Base-by-base conservation (phyloP, 2,797 vertebrate species). In the Platyrinchus mystaceus region DNA sequence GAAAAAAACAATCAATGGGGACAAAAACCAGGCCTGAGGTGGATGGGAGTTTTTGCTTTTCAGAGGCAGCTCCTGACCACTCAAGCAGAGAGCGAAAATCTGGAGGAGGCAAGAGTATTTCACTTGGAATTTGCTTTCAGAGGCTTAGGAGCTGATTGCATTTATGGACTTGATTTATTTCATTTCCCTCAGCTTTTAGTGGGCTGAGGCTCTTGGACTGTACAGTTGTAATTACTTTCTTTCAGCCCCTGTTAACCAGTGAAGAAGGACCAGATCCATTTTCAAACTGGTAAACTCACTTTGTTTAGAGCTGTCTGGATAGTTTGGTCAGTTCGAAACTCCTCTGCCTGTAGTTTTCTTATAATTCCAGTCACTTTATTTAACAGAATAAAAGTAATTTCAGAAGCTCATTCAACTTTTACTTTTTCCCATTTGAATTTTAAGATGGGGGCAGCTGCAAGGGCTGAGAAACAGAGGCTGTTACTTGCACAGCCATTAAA, bases 1-100 rank as follows among this genome's bases (percentile, higher is more conserved):
- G 60, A 28, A 0, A 36, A 74, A 50, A 39, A 32, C 2, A 2
- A 28, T 7, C 8, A 44, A 2, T 0, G 2, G 7, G 12, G 21
- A 22, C 24, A n/a, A 68, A 82, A 53, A 1, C 2, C 43, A 67
- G 8, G 14, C 17, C 41, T 47, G 58, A 24, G 7, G 5, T 1
- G 5, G 10, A 5, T n/a, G 34, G 28, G 26, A 73, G 17, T 4
- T 41, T 74, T 24, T 53, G 7, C 27, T 62, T 76, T 15, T 56
- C 43, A 49, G 55, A 17, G 10, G 39, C 23, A 69, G 47, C 39
- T 52, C 36, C 46, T 56, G n/a, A 16, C 26, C 37, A 10, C 10
- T 39, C 2, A 0, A 32, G 34, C 41, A 78, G 73, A 43, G 14
- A 53, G 28, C 14, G 43, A 15, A 60, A 46, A 24, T 9, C 58